Evolutionary conservation across 1,140 invertebrate species (phyloP).

Genomic region (Gryllus bimaculatus): DNA sequence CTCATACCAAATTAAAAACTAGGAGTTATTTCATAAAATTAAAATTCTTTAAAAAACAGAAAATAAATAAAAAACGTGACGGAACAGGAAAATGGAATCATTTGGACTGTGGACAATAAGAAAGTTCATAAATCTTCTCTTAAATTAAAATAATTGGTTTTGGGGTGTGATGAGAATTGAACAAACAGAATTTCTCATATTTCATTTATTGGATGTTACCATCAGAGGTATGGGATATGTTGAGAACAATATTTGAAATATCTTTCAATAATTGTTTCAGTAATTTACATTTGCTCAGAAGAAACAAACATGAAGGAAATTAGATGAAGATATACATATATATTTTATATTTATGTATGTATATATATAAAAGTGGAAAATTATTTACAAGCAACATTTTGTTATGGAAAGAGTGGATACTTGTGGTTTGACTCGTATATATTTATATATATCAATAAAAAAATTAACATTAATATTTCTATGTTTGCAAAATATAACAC

Average conservation of each 20-base stretch:
- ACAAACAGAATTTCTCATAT: constrained; percentile 4
- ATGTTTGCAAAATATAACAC: constrained; percentile 20
- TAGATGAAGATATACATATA: constrained; percentile 21
- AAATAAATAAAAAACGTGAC: too few species aligned
- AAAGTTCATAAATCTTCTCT: too few species aligned
- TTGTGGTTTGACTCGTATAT: constrained; percentile 9
- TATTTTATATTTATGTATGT: constrained; percentile 20
- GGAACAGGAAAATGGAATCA: too few species aligned
- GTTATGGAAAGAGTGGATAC: constrained; percentile 18
- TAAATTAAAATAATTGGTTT: too few species aligned
- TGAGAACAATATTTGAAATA: constrained; percentile 22
- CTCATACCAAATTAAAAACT: too few species aligned
- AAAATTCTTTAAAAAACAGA: too few species aligned
- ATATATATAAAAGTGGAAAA: constrained; percentile 23
- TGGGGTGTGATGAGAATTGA: constrained; percentile 14
- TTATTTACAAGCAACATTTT: constrained; percentile 22
- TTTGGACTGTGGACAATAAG: too few species aligned
- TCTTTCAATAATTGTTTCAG: constrained; percentile 12
- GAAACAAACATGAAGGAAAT: constrained; percentile 20
- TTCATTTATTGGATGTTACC: constrained; percentile 15
- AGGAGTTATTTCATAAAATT: too few species aligned
- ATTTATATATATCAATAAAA: constrained; percentile 10
- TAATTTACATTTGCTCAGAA: constrained; percentile 17
- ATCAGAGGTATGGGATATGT: constrained; percentile 17
- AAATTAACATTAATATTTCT: constrained; percentile 6